Conservation (phyloP, 1,140 invertebrate species). For the Drosophila mayri region DNA sequence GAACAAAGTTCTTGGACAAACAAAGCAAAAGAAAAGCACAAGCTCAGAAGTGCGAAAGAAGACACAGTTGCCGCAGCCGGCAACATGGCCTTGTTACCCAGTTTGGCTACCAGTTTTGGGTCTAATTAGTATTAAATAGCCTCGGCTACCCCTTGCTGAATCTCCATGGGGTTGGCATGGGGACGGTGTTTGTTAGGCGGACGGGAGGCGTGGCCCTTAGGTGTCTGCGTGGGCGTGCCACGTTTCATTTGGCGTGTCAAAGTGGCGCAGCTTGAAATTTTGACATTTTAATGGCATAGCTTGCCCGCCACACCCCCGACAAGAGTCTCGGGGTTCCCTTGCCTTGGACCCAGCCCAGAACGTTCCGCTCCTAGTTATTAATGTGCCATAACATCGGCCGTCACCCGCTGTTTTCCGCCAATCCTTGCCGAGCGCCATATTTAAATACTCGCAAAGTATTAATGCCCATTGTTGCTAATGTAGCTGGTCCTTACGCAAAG, state of each 20-base stretch:
- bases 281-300: slow-evolving; percentile 71
- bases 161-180: background rate
- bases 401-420: slow-evolving; percentile 16
- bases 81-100: slow-evolving; percentile 8
- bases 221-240: slow-evolving; percentile 56
- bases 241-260: slow-evolving; percentile 73
- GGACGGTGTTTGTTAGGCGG: background rate
- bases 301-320: slow-evolving; percentile 22
- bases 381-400: slow-evolving; percentile 66
- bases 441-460: slow-evolving; percentile 43
- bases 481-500: background rate
- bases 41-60: slow-evolving; percentile 8
- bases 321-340: background rate
- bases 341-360: background rate
- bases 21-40: slow-evolving; percentile 11
- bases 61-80: slow-evolving; percentile 5
- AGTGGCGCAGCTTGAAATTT: slow-evolving; percentile 67
- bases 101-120: slow-evolving; percentile 36
- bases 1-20: slow-evolving; percentile 26
- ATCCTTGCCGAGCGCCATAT: slow-evolving; percentile 37
- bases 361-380: slow-evolving; percentile 52
- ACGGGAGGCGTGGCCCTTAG: slow-evolving; percentile 2
- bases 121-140: slow-evolving; percentile 65
- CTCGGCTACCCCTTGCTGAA: slow-evolving; percentile 16
- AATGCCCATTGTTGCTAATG: slow-evolving; percentile 14